Evolutionary conservation across 1,140 invertebrate species (phyloP), one percentile per base, ranked within the genome.

Genomic region (Akabosia matsudoensis): DNA sequence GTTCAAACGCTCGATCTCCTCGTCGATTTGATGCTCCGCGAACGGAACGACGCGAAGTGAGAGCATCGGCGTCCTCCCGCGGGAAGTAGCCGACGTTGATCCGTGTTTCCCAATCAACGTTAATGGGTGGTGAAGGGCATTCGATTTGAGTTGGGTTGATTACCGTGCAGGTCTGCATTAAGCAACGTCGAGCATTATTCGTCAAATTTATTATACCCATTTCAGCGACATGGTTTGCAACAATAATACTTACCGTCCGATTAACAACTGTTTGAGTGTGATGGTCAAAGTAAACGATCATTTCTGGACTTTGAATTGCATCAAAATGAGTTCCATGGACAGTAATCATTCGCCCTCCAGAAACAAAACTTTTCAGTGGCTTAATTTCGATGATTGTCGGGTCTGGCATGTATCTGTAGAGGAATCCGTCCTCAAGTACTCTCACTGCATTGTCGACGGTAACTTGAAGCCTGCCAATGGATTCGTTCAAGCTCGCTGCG

Each of bases 311-410:
- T 83, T 95, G 93, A 81, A 97, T 93, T 0, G 93, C 94, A 82
- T 95, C 90, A 31, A 98, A 88, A 85, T 97, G 92, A 67, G 93
- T 94, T 0, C 96, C 96, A 84, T 95, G 93, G 0, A 98, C 93
- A 51, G 92, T 95, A 37, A 99, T 91, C 87, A 95, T 92, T 75
- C 95, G 89, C 13, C 97, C 97, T 76, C 97, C 97, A 81, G 94
- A 95, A 3, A 90, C 90, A 86, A 95, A 95, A 84, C 93, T 95
- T 78, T 90, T 90, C 18, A 95, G 82, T 4, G 93, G 93, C 85
- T 96, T 96, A 34, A 95, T 94, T 86, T 95, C 93, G 89, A 93
- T 91, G 73, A 98, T 93, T 0, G 91, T 93, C n/a, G 96, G 96
- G 87, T 98, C 95, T 75, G 91, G 89, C 31, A 93, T 95, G 83